Percentiles rank a stretch among this genome's conserved stretches.
These are phyloP conservation scores for Antennarius maculatus DNA, from an alignment of 2,797 vertebrate species.

Conservation along the genomic window DNA sequence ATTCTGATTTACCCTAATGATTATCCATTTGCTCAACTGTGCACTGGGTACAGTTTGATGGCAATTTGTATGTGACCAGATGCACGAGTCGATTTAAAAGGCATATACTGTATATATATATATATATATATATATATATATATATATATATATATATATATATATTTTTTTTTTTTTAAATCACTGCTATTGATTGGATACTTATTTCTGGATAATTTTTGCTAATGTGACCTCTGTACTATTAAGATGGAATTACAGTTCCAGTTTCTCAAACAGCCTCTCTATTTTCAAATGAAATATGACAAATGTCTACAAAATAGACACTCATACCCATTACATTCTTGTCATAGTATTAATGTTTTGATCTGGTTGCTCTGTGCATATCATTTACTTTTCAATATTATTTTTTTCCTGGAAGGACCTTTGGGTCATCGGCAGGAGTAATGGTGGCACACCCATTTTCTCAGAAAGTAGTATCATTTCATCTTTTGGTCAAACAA, in stretches of 20 bases:
- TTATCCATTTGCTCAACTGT: conserved; percentile 31
- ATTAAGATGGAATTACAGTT: conserved; percentile 11
- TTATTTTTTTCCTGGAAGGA: too few relatives aligned
- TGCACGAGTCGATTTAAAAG: conserved; percentile 13
- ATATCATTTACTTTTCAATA: too few relatives aligned
- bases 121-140: too few relatives aligned
- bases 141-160: too few relatives aligned
- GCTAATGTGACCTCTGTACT: conserved; percentile 3
- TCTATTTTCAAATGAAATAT: not conserved
- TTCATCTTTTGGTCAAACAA: too few relatives aligned
- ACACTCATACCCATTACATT: not conserved
- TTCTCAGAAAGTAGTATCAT: not conserved
- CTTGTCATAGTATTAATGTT: not conserved
- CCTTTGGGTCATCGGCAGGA: too few relatives aligned
- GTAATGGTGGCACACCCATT: not conserved
- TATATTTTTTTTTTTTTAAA: too few relatives aligned
- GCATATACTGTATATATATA: too few relatives aligned
- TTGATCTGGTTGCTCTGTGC: too few relatives aligned
- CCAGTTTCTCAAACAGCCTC: conserved; percentile 7
- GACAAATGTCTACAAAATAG: too few relatives aligned
- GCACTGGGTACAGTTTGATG: conserved; percentile 5
- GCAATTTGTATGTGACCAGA: conserved; percentile 4
- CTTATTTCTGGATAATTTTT: conserved; percentile 1
- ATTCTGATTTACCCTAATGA: conserved; percentile 32
- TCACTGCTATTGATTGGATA: too few relatives aligned